phyloP scores from a whole-genome alignment of 2,797 vertebrate species.

The Spheniscus humboldti region DNA sequence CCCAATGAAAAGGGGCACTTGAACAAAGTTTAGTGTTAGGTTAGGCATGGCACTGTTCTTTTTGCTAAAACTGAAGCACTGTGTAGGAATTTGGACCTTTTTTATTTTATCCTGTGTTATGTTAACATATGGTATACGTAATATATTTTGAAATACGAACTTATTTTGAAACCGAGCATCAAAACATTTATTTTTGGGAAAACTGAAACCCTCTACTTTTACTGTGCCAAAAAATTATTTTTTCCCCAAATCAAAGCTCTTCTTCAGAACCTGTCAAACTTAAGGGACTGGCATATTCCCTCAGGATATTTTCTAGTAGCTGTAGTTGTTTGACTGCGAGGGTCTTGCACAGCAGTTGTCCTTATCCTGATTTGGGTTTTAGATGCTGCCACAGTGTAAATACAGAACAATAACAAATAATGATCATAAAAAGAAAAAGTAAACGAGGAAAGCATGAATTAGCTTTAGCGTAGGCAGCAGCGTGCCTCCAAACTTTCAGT shows the following conservation, averaged over 20 bases:
- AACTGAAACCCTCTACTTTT: neutral
- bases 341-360: neutral
- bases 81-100: neutral
- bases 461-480: neutral
- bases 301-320: neutral
- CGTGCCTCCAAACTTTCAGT: neutral
- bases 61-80: neutral
- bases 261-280: neutral
- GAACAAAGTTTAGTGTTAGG: neutral
- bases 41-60: neutral
- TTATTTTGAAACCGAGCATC: neutral
- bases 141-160: neutral
- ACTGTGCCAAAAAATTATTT: neutral
- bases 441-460: neutral
- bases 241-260: neutral
- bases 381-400: neutral
- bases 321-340: neutral
- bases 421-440: neutral
- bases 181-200: neutral
- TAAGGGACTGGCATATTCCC: neutral
- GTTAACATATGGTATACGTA: neutral
- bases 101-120: neutral
- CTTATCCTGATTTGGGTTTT: neutral
- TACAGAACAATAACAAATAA: neutral
- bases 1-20: neutral